Evolutionary conservation across 2,113 vertebrate species (phyloP).

Genomic region (Carassius auratus): DNA sequence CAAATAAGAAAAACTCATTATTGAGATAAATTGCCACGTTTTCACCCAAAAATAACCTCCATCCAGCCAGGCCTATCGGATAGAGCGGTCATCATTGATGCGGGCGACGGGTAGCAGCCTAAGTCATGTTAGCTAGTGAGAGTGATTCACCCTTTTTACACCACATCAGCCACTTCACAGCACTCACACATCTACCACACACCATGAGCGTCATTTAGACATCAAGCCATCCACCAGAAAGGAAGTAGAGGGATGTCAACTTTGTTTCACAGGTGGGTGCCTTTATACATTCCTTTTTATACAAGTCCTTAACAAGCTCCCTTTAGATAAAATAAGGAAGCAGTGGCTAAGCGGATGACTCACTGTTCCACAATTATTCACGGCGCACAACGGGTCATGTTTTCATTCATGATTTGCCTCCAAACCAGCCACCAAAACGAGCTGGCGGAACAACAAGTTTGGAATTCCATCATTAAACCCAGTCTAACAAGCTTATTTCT

Average conservation of each 20-base stretch:
- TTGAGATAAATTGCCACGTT: conserved; percentile 75
- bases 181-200: conserved; percentile 38
- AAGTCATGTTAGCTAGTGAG: conserved; percentile 6
- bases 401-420: conserved; percentile 41
- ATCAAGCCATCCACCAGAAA: conserved; percentile 15
- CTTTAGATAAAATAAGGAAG: conserved; percentile 37
- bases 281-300: conserved; percentile 26
- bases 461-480: conserved; percentile 13
- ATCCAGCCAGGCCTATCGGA: conserved; percentile 57
- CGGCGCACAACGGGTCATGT: conserved; percentile 26
- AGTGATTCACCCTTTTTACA: conserved; percentile 37
- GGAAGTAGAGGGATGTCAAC: not conserved
- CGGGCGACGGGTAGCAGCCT: not conserved
- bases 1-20: conserved; percentile 73
- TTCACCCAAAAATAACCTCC: conserved; percentile 68
- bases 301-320: conserved; percentile 32
- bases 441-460: not conserved
- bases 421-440: not conserved
- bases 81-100: conserved; percentile 58
- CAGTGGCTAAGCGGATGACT: conserved; percentile 44
- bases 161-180: conserved; percentile 32
- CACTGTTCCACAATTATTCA: conserved; percentile 32
- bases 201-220: conserved; percentile 18
- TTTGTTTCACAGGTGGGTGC: conserved; percentile 15
- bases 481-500: conserved; percentile 33